Conservation (phyloP, 2,888 invertebrate genomes). For the Nipponacmea schrenckii region DNA sequence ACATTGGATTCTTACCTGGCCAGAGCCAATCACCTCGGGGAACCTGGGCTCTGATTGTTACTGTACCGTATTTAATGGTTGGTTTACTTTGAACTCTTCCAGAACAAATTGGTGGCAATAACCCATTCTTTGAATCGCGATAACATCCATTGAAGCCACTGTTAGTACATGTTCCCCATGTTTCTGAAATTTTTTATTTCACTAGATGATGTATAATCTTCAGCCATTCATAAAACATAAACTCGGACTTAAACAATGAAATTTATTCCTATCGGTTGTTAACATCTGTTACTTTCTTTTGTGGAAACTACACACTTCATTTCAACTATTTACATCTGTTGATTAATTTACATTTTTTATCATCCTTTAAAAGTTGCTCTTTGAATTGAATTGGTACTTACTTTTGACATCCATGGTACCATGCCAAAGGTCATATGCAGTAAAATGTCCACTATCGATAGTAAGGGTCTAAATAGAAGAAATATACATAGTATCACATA, state of each 20-base stretch:
- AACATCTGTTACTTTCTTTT: too few species aligned
- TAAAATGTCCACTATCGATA: background rate
- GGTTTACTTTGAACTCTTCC: background rate
- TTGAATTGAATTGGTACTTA: background rate
- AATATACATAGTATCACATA: too few species aligned
- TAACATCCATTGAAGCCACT: background rate
- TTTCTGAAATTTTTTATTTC: background rate
- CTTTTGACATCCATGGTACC: background rate
- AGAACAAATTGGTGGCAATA: background rate
- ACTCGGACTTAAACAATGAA: too few species aligned
- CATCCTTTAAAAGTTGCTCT: too few species aligned
- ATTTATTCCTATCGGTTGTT: too few species aligned
- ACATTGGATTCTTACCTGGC: background rate
- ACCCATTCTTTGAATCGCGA: background rate
- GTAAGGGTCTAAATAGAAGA: background rate
- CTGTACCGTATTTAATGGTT: background rate
- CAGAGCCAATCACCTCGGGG: slow-evolving; percentile 5
- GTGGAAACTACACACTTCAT: too few species aligned
- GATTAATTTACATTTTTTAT: too few species aligned
- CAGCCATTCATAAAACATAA: too few species aligned
- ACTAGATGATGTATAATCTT: too few species aligned
- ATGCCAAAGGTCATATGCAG: background rate
- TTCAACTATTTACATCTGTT: too few species aligned
- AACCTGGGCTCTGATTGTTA: background rate
- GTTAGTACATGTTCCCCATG: background rate